phyloP scores from a whole-genome alignment of 2,888 invertebrate genomes.

The Lasioglossum lativentre region DNA sequence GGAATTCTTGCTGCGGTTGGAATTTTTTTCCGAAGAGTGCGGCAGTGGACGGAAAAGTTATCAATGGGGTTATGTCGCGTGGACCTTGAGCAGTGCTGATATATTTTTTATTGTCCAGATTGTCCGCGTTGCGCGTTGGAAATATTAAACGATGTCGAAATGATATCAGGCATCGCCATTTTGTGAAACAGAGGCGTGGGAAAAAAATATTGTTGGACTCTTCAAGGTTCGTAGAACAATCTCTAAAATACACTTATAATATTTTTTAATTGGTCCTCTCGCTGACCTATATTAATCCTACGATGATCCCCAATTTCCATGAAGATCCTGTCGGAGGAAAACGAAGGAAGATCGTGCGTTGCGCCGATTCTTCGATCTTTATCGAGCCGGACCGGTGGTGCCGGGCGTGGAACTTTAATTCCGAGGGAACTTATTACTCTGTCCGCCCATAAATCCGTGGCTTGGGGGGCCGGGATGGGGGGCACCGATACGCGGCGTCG shows the following conservation, averaged over 20 bases:
- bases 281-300: conserved; percentile 21
- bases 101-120: neutral
- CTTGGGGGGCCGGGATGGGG: neutral
- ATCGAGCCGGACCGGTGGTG: conserved; percentile 48
- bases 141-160: neutral
- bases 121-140: neutral
- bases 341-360: neutral
- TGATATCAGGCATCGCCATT: too few relatives aligned
- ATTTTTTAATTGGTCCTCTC: neutral
- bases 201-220: too few relatives aligned
- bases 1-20: neutral
- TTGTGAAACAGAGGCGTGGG: neutral
- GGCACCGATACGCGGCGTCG: conserved; percentile 50
- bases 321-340: neutral
- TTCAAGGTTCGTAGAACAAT: too few relatives aligned
- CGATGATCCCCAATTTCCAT: neutral
- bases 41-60: too few relatives aligned
- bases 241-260: neutral
- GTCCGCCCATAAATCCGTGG: conserved; percentile 39
- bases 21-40: neutral
- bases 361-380: conserved; percentile 44
- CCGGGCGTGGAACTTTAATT: conserved; percentile 54
- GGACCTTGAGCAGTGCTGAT: neutral
- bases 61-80: too few relatives aligned
- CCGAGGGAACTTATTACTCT: conserved; percentile 51